Base-by-base conservation (phyloP, 2,113 vertebrate species). In the Sinocyclocheilus rhinocerous region DNA sequence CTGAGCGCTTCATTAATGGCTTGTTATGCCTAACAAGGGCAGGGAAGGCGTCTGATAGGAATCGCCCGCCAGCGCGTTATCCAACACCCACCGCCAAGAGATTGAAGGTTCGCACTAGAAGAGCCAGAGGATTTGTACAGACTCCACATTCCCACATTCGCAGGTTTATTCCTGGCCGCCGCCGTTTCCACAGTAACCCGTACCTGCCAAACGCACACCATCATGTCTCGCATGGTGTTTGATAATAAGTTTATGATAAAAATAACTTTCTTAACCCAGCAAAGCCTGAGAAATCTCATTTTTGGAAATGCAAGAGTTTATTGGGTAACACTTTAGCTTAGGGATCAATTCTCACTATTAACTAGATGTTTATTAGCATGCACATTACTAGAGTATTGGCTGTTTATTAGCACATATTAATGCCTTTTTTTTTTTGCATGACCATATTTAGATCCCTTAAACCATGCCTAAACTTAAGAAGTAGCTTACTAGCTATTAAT, bases 211-310 rank as follows among this genome's bases (percentile, higher is more conserved):
- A 20, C n/a, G 11, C 63, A 11, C 57, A 36, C 13, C 81, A 26
- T 48, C 70, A 50, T 45, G n/a, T 59, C 61, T 42, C 15, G 11
- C 67, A 16, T 67, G 67, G 18, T 85, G 52, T 72, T 82, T 57
- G 85, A 89, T 83, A 75, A 65, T 55, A 87, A 89, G 76, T 86
- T 69, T 73, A n/a, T 15, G 81, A 39, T 82, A 67, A 76, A 84
- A 86, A 77, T 70, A 84, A 81, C 24, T 24, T 63, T 24, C 59
- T 24, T 63, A 24, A 24, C n/a, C 61, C 61, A 24, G n/a, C 3
- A 4, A 50, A 50, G 48, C 48, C 50, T 16, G 50, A 52, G 15
- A 16, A 16, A 52, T 16, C 50, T 5, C 50, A 16, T 4, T 52
- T 52, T 52, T 52, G 50, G 13, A 52, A 16, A 52, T 52, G 50